These are phyloP conservation scores for Meriones unguiculatus DNA, from an alignment of 2,113 vertebrate genomes.

Conservation along the genomic window DNA sequence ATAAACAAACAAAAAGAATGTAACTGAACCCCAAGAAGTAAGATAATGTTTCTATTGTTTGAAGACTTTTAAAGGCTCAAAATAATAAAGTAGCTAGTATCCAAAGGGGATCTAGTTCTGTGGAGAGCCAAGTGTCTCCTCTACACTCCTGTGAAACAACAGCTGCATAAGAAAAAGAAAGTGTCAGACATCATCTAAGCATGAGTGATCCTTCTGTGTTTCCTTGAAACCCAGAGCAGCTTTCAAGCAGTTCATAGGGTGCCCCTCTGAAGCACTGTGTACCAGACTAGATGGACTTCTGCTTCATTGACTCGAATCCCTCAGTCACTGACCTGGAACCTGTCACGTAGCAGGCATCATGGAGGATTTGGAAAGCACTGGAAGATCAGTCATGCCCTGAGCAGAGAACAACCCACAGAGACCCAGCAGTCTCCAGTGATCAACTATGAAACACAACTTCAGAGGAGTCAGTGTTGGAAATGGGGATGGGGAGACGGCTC, in stretches of 20 bases:
- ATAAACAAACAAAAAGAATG: neutral
- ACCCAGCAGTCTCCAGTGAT: neutral
- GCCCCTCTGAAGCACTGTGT: neutral
- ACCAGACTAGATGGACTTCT: neutral
- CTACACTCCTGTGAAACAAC: too few relatives aligned
- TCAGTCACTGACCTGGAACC: neutral
- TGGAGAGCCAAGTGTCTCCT: neutral
- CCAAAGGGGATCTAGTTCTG: too few relatives aligned
- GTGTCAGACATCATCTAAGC: neutral
- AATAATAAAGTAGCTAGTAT: neutral
- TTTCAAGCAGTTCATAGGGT: neutral
- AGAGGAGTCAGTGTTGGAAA: neutral
- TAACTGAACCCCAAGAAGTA: neutral
- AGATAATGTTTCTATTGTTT: neutral
- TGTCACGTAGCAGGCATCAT: neutral
- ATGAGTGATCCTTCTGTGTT: neutral
- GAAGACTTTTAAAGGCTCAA: neutral
- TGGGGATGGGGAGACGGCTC: neutral
- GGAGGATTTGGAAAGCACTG: neutral
- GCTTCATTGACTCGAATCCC: neutral
- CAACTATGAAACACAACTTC: neutral
- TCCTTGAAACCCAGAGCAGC: neutral
- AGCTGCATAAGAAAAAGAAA: neutral
- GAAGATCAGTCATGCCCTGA: neutral
- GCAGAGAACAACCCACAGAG: neutral